Conservation (phyloP, 2,888 invertebrate species). For the Siphlonurus alternatus region DNA sequence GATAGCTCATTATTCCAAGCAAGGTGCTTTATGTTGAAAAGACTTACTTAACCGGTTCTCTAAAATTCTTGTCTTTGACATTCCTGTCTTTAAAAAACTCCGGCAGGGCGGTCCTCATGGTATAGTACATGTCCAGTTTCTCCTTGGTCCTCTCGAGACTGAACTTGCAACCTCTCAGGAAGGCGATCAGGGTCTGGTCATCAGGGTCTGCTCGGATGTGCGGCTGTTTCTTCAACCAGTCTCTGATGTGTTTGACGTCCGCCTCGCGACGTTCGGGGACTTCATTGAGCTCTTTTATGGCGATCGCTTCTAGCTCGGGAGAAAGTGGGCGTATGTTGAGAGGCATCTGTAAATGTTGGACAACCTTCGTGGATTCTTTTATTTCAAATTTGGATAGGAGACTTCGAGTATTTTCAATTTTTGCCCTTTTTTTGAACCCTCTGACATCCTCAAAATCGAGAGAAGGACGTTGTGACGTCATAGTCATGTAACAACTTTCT, state of each 20-base stretch:
- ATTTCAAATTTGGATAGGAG: too few relatives aligned
- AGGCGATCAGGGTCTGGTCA: constrained; percentile 30
- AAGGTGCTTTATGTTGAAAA: too few relatives aligned
- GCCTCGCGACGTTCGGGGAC: constrained; percentile 29
- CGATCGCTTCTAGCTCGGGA: constrained; percentile 32
- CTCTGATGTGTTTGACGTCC: constrained; percentile 33
- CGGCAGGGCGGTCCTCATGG: constrained; percentile 37
- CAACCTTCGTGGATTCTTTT: too few relatives aligned
- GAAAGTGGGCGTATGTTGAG: too few relatives aligned
- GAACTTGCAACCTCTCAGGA: constrained; percentile 44
- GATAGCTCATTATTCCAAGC: too few relatives aligned
- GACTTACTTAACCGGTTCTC: constrained; percentile 30
- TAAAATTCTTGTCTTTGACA: constrained; percentile 33
- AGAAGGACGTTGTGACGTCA: too few relatives aligned
- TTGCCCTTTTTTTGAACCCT: too few relatives aligned
- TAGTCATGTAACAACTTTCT: too few relatives aligned
- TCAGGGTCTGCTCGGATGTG: constrained; percentile 38
- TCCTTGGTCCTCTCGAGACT: constrained; percentile 43
- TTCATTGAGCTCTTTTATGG: constrained; percentile 35
- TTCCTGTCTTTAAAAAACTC: constrained; percentile 42
- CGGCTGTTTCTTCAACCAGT: constrained; percentile 38
- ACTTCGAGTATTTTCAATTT: too few relatives aligned
- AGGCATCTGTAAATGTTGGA: too few relatives aligned
- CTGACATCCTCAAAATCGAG: too few relatives aligned
- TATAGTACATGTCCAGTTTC: constrained; percentile 45